A percentile compares a stretch with the other conserved stretches of the same genome.
phyloP scores from a whole-genome alignment of 2,113 vertebrate genomes.

The Abramis brama region DNA sequence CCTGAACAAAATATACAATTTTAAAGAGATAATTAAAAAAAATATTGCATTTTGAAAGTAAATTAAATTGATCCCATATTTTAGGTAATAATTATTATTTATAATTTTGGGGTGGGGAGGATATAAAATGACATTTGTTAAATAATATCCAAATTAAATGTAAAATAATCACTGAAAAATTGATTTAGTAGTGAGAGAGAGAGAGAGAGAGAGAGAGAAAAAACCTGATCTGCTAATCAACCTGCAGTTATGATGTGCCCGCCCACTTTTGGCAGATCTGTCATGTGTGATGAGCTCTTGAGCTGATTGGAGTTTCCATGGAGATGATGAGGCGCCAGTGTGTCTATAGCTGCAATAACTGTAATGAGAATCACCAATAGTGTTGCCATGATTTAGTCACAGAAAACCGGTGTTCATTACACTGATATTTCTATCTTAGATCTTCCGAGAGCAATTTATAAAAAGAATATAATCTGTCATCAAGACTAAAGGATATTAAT shows the following conservation, averaged over 20 bases:
- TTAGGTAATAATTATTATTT: background rate
- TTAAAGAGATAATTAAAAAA: background rate
- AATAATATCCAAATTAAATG: background rate
- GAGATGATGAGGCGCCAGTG: conserved; percentile 74
- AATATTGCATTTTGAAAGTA: background rate
- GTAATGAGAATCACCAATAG: conserved; percentile 21
- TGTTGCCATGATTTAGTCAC: background rate
- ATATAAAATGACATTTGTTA: background rate
- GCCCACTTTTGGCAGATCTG: background rate
- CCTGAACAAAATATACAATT: background rate
- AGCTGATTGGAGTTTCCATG: conserved; percentile 88
- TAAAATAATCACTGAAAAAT: background rate
- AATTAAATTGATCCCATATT: too few relatives aligned
- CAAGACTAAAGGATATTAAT: conserved; percentile 15
- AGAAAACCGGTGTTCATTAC: background rate
- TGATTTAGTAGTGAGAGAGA: background rate
- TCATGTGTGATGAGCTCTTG: conserved; percentile 59
- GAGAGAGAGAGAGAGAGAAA: background rate
- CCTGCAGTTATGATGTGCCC: conserved; percentile 14
- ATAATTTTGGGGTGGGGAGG: background rate
- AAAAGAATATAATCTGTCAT: conserved; percentile 7
- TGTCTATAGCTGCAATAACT: conserved; percentile 23
- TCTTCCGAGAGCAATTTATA: background rate
- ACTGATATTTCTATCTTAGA: background rate
- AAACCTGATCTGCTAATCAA: background rate